Base-by-base conservation (phyloP, 2,113 vertebrate genomes). In the Fulica atra region DNA sequence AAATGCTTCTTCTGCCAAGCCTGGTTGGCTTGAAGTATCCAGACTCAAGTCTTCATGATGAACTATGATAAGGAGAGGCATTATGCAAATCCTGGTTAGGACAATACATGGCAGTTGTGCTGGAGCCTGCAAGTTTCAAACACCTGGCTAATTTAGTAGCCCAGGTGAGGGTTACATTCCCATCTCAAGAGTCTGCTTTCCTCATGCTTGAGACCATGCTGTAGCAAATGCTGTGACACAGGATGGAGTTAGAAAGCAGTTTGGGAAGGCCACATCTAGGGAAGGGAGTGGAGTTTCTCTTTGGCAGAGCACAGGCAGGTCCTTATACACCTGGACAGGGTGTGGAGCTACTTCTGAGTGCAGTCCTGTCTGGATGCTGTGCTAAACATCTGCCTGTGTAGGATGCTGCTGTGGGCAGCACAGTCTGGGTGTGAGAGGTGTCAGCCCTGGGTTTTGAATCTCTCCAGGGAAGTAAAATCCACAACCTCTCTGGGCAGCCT, bases 171-270 rank as follows among this genome's bases (percentile, higher is more conserved):
- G 46, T 10, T 89, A 31, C 7, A 10, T 11, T 81, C 15, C 42
- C 15, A 23, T 16, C n/a, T 78, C 26, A 54, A n/a, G 31, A 40
- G 10, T 13, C 7, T 64, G 33, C 10, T 65, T 77, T 59, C 29
- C 29, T 80, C 14, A 9, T 10, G n/a, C 18, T 28, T 46, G 38
- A 59, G 57, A 65, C 15, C 9, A 38, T 2, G 1, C 16, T 16
- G 3, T 8, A 57, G 31, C 11, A 35, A 50, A 25, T 31, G 0
- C 0, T 51, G 28, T 19, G 68, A 61, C 3, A 21, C 2, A 6
- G 21, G 21, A 25, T n/a, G 26, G 9, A 66, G 13, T 64, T 46
- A 56, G 25, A 80, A 9, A 64, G 13, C 12, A 28, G 29, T 28
- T 82, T 48, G 40, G 64, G 51, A 78, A 82, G 17, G 24, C 8